Conservation (phyloP, 2,797 vertebrate genomes). For the Huso huso region DNA sequence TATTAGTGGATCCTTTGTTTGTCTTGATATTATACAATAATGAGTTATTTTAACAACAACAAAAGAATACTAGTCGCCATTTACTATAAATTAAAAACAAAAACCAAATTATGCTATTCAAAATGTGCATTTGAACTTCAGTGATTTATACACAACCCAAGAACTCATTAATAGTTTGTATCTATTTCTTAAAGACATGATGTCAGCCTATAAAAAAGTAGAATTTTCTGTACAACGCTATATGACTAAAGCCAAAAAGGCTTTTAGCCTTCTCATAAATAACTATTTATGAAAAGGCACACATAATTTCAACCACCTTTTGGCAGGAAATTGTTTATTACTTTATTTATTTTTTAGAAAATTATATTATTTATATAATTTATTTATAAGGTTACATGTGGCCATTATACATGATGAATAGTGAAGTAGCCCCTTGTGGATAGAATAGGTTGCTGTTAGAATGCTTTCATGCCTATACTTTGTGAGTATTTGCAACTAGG, state of each 20-base stretch:
- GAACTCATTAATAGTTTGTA: slow-evolving; percentile 71
- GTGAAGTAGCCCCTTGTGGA: too few relatives aligned
- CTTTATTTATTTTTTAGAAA: slow-evolving; percentile 68
- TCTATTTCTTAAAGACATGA: slow-evolving; percentile 75
- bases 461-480: too few relatives aligned
- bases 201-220: slow-evolving; percentile 69
- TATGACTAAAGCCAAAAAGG: slow-evolving; percentile 68
- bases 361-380: slow-evolving; percentile 38
- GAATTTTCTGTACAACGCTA: slow-evolving; percentile 74
- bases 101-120: slow-evolving; percentile 26
- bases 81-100: slow-evolving; percentile 53
- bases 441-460: too few relatives aligned
- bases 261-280: slow-evolving; percentile 63
- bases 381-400: slow-evolving; percentile 36
- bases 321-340: slow-evolving; percentile 52
- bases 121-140: slow-evolving; percentile 53
- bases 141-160: slow-evolving; percentile 74
- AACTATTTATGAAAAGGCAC: slow-evolving; percentile 62
- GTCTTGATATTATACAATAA: slow-evolving; percentile 52
- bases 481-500: too few relatives aligned
- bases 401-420: slow-evolving; percentile 38
- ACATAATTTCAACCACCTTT: slow-evolving; percentile 60
- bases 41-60: slow-evolving; percentile 32
- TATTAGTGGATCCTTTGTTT: slow-evolving; percentile 38
- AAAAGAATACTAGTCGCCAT: slow-evolving; percentile 41